phyloP scores from a whole-genome alignment of 1,140 invertebrate genomes.

The Pseudomyrmex concolor region DNA sequence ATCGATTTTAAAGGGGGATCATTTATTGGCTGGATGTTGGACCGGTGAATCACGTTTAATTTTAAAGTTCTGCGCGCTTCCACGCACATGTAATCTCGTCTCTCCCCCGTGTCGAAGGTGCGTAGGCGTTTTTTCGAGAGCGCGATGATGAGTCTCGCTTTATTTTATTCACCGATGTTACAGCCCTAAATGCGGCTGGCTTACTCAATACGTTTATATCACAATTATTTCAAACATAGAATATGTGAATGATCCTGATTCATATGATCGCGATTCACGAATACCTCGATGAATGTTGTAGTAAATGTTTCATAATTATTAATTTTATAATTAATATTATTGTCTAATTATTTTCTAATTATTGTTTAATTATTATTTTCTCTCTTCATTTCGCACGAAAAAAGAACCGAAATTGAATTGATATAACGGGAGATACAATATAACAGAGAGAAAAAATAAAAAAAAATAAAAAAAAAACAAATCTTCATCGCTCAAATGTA shows the following conservation, averaged over 20 bases:
- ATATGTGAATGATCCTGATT: neutral
- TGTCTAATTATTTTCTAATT: too few species aligned
- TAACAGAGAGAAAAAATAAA: neutral
- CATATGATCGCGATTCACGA: neutral
- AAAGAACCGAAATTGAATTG: neutral
- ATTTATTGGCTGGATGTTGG: constrained; percentile 61
- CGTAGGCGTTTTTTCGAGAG: constrained; percentile 44
- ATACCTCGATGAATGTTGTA: neutral
- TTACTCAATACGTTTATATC: neutral
- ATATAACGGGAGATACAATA: neutral
- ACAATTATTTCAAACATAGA: neutral
- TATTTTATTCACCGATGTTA: neutral
- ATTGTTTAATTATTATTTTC: neutral
- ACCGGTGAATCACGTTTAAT: constrained; percentile 73
- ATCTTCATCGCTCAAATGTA: neutral
- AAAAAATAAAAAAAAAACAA: neutral
- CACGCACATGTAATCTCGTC: constrained; percentile 27
- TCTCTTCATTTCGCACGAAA: neutral
- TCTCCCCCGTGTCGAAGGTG: constrained; percentile 43
- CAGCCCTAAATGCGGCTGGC: neutral
- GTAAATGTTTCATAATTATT: neutral
- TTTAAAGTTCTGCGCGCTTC: constrained; percentile 64
- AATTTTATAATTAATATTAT: neutral
- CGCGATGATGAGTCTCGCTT: constrained; percentile 13
- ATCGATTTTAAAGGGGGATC: constrained; percentile 56